Percentiles rank a stretch among this genome's conserved stretches.
Conservation (phyloP, 2,797 vertebrate genomes). For the Anguilla marmorata region DNA sequence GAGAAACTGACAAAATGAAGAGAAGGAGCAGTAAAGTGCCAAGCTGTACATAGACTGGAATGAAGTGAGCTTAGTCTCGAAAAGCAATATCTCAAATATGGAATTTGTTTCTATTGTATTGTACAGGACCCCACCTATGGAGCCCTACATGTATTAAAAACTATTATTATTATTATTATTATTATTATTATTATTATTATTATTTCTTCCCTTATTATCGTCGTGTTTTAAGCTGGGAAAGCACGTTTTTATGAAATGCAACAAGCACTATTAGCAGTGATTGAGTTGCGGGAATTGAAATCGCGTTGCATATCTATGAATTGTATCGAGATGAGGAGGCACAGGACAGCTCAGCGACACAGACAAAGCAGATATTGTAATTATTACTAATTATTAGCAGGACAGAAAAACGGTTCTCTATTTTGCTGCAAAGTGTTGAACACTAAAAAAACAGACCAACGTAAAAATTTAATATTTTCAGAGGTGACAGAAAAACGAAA, state of each 20-base stretch:
- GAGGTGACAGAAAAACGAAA: slow-evolving; percentile 58
- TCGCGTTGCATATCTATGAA: slow-evolving; percentile 19
- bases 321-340: slow-evolving; percentile 34
- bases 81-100: slow-evolving; percentile 71
- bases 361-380: not conserved
- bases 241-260: slow-evolving; percentile 29
- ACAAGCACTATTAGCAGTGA: slow-evolving; percentile 30
- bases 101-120: slow-evolving; percentile 41
- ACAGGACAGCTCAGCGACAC: slow-evolving; percentile 29
- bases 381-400: slow-evolving; percentile 56
- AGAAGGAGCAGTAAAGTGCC: slow-evolving; percentile 67
- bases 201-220: slow-evolving; percentile 25
- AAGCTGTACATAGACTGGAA: slow-evolving; percentile 61
- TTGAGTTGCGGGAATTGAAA: slow-evolving; percentile 4
- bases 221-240: slow-evolving; percentile 20
- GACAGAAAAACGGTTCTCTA: slow-evolving; percentile 48
- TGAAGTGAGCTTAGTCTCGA: slow-evolving; percentile 70
- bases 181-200: slow-evolving; percentile 33
- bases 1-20: slow-evolving; percentile 51
- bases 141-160: slow-evolving; percentile 37
- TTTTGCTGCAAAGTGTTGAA: slow-evolving; percentile 65
- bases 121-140: slow-evolving; percentile 38
- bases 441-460: slow-evolving; percentile 66
- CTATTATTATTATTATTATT: slow-evolving; percentile 29
- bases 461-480: slow-evolving; percentile 52